Evolutionary conservation across 2,797 vertebrate species (phyloP).

Genomic region (Xenentodon cancila): DNA sequence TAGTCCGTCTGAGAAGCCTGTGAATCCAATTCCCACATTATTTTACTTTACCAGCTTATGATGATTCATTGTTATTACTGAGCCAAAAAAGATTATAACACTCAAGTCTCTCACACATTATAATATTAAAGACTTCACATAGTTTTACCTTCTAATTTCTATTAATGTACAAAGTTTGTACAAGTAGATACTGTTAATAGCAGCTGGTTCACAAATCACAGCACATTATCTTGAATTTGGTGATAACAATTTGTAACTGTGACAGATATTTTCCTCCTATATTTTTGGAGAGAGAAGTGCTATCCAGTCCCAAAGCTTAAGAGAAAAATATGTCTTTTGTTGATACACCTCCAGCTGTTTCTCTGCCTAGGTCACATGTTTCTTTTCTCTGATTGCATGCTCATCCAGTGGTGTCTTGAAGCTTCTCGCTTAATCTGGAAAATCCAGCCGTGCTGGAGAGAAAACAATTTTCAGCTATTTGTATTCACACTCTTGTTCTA

Average conservation of each 20-base stretch:
- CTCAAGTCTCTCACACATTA: not conserved
- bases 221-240: slow-evolving; percentile 23
- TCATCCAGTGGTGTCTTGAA: too few species aligned
- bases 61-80: slow-evolving; percentile 20
- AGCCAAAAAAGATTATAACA: not conserved
- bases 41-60: slow-evolving; percentile 29
- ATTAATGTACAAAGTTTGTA: not conserved
- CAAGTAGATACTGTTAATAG: slow-evolving; percentile 7
- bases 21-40: slow-evolving; percentile 15
- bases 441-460: too few species aligned
- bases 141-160: not conserved
- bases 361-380: too few species aligned
- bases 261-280: slow-evolving; percentile 19
- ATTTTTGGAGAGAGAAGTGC: slow-evolving; percentile 15
- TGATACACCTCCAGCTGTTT: too few species aligned
- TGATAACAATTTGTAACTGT: not conserved
- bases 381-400: too few species aligned
- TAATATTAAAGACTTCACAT: slow-evolving; percentile 2
- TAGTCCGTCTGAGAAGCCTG: slow-evolving; percentile 15
- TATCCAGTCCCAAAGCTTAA: slow-evolving; percentile 14
- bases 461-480: too few species aligned
- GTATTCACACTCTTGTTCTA: too few species aligned
- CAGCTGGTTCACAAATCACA: slow-evolving; percentile 1
- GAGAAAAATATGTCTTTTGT: not conserved
- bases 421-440: too few species aligned